These are phyloP conservation scores for Paradisaea rubra DNA, from an alignment of 2,113 vertebrate genomes.

Conservation along the genomic window DNA sequence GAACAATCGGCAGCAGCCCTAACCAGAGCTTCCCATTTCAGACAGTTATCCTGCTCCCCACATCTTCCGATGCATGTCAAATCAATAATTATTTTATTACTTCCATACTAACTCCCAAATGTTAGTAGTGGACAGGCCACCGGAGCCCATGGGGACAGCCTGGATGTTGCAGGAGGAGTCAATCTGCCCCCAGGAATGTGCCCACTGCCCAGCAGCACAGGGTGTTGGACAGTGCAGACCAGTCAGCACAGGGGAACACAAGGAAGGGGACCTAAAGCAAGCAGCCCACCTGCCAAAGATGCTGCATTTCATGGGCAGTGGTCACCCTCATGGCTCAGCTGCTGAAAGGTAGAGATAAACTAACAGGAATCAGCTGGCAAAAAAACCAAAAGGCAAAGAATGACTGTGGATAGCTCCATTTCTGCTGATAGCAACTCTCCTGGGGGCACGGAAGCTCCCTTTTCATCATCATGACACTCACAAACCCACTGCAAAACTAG, in stretches of 20 bases:
- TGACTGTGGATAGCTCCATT: not conserved
- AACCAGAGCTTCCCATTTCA: not conserved
- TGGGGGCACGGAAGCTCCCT: not conserved
- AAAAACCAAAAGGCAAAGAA: not conserved
- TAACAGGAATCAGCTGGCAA: not conserved
- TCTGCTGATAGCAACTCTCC: not conserved
- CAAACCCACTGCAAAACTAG: not conserved
- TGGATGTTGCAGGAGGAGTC: not conserved
- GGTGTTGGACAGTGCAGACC: fast-evolving
- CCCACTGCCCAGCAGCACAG: not conserved
- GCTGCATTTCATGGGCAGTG: not conserved
- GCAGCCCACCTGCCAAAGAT: not conserved
- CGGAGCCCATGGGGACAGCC: fast-evolving
- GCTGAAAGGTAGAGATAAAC: not conserved
- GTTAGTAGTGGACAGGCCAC: not conserved
- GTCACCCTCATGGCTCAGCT: not conserved
- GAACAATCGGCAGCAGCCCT: not conserved
- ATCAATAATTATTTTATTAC: not conserved
- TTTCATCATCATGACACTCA: not conserved
- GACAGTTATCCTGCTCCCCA: not conserved
- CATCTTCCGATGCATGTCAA: not conserved
- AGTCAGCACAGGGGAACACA: not conserved
- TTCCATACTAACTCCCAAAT: not conserved
- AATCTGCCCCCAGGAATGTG: fast-evolving
- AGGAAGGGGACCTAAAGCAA: not conserved